phyloP scores from a whole-genome alignment of 2,888 invertebrate species.

The Rugalucina vietnamica region DNA sequence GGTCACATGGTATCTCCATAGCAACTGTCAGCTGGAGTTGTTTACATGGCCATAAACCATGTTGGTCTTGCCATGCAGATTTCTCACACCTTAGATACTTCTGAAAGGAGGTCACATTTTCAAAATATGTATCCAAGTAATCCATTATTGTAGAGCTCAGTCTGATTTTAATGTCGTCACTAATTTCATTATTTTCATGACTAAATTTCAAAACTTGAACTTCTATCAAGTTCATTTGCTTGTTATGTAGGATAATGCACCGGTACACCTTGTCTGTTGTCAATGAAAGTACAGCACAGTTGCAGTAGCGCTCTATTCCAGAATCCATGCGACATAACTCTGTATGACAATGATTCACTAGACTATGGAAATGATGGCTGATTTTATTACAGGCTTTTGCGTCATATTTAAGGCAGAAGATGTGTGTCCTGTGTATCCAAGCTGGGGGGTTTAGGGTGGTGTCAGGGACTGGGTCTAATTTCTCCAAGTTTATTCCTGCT shows the following conservation, averaged over 20 bases:
- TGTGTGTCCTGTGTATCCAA: constrained; percentile 21
- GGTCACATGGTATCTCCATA: background rate
- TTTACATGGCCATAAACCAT: constrained; percentile 17
- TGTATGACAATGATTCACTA: constrained; percentile 28
- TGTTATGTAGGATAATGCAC: constrained; percentile 12
- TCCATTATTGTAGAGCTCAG: constrained; percentile 14
- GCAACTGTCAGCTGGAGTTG: background rate
- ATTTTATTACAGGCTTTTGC: constrained; percentile 6
- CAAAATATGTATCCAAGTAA: constrained; percentile 33
- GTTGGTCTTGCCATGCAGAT: constrained; percentile 23
- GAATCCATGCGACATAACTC: background rate
- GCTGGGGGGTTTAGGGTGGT: background rate
- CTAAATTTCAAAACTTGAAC: constrained; percentile 32
- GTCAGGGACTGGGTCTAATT: background rate
- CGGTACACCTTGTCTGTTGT: constrained; percentile 1
- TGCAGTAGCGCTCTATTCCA: background rate
- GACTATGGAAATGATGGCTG: constrained; percentile 40
- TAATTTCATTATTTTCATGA: constrained; percentile 8
- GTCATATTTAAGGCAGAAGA: constrained; percentile 43
- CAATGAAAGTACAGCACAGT: constrained; percentile 16
- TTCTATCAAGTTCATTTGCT: constrained; percentile 21
- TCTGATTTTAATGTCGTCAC: constrained; percentile 18
- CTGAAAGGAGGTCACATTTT: constrained; percentile 36
- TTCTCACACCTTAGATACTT: constrained; percentile 40
- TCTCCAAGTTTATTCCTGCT: constrained; percentile 42